Percentiles rank a stretch among this genome's conserved stretches.
These are phyloP conservation scores for Mormoops blainvillei DNA, from an alignment of 2,113 vertebrate species.

Conservation along the genomic window DNA sequence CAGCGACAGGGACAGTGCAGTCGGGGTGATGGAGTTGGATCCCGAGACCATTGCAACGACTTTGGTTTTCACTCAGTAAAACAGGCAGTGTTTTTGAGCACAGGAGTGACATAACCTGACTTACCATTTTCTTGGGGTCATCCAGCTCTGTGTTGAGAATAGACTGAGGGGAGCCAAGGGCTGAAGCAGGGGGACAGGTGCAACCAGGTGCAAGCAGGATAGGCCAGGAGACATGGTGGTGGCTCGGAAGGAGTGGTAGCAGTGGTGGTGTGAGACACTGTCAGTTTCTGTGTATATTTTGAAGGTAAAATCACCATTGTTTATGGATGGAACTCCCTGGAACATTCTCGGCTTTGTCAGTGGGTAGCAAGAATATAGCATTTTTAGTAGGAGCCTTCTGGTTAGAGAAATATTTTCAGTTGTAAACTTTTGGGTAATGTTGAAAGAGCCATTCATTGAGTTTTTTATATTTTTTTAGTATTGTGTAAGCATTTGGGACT, in stretches of 20 bases:
- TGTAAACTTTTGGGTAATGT: neutral
- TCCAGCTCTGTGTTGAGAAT: neutral
- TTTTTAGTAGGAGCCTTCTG: neutral
- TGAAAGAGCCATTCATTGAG: neutral
- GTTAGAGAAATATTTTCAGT: neutral
- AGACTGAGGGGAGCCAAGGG: too few relatives aligned
- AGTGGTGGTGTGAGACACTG: neutral
- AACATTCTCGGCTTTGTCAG: neutral
- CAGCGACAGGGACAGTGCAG: neutral
- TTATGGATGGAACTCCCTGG: neutral
- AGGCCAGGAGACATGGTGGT: neutral
- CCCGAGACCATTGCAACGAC: neutral
- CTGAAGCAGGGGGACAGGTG: neutral
- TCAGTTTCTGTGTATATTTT: neutral
- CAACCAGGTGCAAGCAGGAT: too few relatives aligned
- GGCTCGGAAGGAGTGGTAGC: neutral
- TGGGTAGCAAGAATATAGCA: neutral
- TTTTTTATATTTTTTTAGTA: neutral
- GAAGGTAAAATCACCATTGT: neutral
- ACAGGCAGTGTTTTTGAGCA: neutral
- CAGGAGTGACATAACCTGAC: neutral
- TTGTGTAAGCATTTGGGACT: neutral
- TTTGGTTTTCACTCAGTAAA: neutral
- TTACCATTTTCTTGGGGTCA: neutral
- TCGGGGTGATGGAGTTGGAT: too few relatives aligned